Evolutionary conservation across 2,113 vertebrate species (phyloP), one percentile per base, ranked within the genome.

Genomic region (Cepphus grylle): DNA sequence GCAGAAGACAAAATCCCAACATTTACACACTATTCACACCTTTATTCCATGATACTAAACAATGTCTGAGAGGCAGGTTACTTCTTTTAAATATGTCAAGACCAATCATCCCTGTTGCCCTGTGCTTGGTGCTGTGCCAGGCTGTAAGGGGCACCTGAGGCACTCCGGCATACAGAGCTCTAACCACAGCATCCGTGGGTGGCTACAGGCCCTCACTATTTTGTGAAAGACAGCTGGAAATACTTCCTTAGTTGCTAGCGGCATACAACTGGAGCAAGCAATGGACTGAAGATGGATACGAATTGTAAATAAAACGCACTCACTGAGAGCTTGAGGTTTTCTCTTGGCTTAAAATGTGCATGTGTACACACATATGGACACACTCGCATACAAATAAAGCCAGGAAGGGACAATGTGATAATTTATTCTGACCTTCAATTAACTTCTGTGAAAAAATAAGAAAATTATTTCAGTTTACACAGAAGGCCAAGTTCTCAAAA

Each of bases 81-180:
- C 18, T 61, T 76, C 32, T 63, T 62, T 78, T 34, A 62, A 56
- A 45, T 38, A 58, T 2, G 7, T 8, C 34, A 29, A 72, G 53
- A 32, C 2, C 52, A 15, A 23, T 59, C 18, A 90, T 2, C 3
- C 9, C 36, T 40, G 17, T n/a, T 71, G 8, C 4, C 20, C 18
- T 47, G 29, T 0, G 0, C 23, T 67, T 43, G 58, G 25, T 50
- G 23, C 11, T 0, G 0, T 47, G 62, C 36, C 49, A 69, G 40
- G 40, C 32, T 17, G 5, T 19, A 59, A 87, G 15, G 10, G 52
- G 21, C 53, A 65, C 17, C 43, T 65, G 62, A 77, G 38, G 17
- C 32, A 3, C 71, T 36, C 23, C 0, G 0, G 12, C 1, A 0
- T 9, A 43, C 19, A 47, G 40, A 78, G 36, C 36, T 56, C 15